Evolutionary conservation across 2,113 vertebrate genomes (phyloP).

Genomic region (Protobothrops flavoviridis): DNA sequence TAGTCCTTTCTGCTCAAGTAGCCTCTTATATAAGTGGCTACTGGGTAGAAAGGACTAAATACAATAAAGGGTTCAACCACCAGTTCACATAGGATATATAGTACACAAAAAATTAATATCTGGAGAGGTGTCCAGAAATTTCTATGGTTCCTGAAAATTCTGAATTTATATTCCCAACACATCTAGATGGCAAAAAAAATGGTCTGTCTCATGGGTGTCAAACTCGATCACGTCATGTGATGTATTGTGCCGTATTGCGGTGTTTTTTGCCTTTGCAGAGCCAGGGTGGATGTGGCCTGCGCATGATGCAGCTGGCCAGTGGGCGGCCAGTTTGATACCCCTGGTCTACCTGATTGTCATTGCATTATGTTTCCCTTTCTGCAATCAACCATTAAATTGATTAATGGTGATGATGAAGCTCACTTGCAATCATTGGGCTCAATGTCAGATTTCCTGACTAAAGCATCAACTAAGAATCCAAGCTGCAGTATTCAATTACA

Average conservation of each 20-base stretch:
- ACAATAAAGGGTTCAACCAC: background rate
- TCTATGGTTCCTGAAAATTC: background rate
- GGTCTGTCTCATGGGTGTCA: too few species aligned
- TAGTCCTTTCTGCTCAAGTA: background rate
- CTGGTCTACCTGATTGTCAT: background rate
- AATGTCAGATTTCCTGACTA: background rate
- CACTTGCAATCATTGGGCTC: background rate
- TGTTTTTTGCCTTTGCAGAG: too few species aligned
- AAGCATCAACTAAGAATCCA: background rate
- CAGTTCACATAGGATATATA: background rate
- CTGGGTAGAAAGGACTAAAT: background rate
- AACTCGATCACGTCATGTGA: too few species aligned
- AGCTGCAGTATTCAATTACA: background rate
- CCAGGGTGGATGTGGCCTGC: too few species aligned
- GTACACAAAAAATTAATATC: background rate
- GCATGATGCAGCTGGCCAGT: too few species aligned
- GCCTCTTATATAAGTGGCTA: background rate
- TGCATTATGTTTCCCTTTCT: background rate
- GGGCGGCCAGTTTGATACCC: too few species aligned
- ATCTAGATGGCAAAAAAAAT: background rate
- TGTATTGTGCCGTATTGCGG: too few species aligned
- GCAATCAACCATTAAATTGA: background rate
- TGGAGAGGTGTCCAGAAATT: background rate
- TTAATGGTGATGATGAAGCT: background rate
- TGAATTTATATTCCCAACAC: background rate